phyloP scores from a whole-genome alignment of 1,140 invertebrate species.

The Drosophila serrata region DNA sequence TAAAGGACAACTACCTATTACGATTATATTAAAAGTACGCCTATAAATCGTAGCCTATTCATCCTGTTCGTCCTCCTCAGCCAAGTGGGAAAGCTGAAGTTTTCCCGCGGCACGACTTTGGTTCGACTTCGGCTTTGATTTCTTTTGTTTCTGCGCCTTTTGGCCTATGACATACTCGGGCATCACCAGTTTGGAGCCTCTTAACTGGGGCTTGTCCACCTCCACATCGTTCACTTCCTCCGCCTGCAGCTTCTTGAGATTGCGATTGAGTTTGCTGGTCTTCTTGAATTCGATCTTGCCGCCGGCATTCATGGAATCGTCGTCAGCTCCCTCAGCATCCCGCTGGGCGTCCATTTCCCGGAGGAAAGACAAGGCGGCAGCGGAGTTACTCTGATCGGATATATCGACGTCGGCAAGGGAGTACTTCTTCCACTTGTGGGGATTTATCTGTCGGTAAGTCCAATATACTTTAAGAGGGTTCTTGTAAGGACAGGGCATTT shows the following conservation, averaged over 20 bases:
- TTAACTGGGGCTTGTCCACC: slow-evolving; percentile 86
- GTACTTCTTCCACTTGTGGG: slow-evolving; percentile 92
- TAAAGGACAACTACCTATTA: neutral
- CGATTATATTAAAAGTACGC: slow-evolving; percentile 1
- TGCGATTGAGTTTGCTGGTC: slow-evolving; percentile 61
- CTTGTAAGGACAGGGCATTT: slow-evolving; percentile 32
- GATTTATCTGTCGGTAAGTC: slow-evolving; percentile 86
- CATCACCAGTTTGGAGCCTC: slow-evolving; percentile 90
- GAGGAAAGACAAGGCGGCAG: slow-evolving; percentile 90
- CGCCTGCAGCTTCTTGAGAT: slow-evolving; percentile 72
- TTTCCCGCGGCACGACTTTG: slow-evolving; percentile 77
- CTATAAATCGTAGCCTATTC: slow-evolving; percentile 26
- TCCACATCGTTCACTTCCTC: slow-evolving; percentile 71
- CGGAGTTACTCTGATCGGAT: slow-evolving; percentile 90
- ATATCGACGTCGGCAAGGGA: slow-evolving; percentile 91
- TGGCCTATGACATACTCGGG: slow-evolving; percentile 93
- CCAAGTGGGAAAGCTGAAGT: slow-evolving; percentile 88
- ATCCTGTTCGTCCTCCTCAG: slow-evolving; percentile 86
- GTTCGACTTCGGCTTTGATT: slow-evolving; percentile 52
- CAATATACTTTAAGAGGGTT: neutral
- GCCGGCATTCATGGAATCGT: slow-evolving; percentile 52
- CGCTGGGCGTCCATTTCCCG: slow-evolving; percentile 88
- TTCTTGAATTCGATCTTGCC: slow-evolving; percentile 87
- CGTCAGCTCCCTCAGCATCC: slow-evolving; percentile 53
- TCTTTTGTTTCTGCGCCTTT: slow-evolving; percentile 86